Base-by-base conservation (phyloP, 2,888 invertebrate genomes). In the Noctua pronuba region DNA sequence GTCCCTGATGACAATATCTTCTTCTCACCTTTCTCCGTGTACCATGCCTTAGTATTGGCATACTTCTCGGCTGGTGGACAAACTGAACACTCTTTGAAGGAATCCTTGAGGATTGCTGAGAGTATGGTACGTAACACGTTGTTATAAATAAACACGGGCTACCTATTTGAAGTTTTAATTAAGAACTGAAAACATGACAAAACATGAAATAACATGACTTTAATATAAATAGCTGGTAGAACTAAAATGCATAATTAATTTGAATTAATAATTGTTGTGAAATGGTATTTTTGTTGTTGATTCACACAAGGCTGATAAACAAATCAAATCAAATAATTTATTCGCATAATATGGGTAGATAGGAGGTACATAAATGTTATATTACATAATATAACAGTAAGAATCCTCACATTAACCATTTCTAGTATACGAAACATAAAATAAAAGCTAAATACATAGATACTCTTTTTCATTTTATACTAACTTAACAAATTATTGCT, bases 1-100 rank as follows among this genome's bases (percentile, higher is more conserved):
- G 97, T 97, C 84, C 97, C 98, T 0, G 96, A 97, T 64, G 98
- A 98, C 86, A 99, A 99, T 93, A 95, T 99, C 62, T 98, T 99
- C 97, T 98, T 98, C 94, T 99, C 99, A 11, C 99, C 99, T 0
- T 98, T 98, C 95, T 99, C 98, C 86, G 98, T 99, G 24, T 98
- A 98, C 91, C 98, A 98, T 88, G 98, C 98, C 0, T 92, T 99
- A 52, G 93, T 98, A 70, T 95, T 99, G 82, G 98, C 98, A 1
- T 99, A 98, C 92, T 98, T 98, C 90, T 97, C 98, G 0, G 96
- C 98, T 1, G 97, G 97, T 1, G 97, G 97, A 24, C 97, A 97
- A 72, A 98, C 99, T 0, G 98, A 98, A 92, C 90, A 93, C 10
- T 95, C 97, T 18, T 91, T 98, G 75, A 97, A 97, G 90, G 96